Percentiles rank a stretch among this genome's conserved stretches.
Conservation (phyloP, 2,113 vertebrate species). For the Tragulus kanchil region DNA sequence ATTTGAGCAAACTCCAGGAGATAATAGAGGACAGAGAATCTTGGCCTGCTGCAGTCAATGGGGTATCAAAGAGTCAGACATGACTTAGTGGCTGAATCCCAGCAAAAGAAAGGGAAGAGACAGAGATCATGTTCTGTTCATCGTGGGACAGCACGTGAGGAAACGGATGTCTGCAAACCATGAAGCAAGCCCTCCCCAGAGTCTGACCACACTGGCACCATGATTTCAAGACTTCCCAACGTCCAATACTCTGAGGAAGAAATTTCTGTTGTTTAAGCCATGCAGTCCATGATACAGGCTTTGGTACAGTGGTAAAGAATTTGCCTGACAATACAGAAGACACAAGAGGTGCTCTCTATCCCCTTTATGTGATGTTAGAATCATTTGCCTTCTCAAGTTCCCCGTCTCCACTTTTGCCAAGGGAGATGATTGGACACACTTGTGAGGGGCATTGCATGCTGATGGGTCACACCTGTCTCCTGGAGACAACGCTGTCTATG, state of each 20-base stretch:
- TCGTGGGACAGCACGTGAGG: fast-evolving
- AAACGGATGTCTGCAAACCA: not conserved
- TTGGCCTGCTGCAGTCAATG: not conserved
- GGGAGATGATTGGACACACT: no score
- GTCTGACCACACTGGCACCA: not conserved
- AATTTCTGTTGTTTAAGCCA: not conserved
- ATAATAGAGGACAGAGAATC: not conserved
- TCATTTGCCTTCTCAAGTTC: not conserved
- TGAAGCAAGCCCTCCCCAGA: not conserved
- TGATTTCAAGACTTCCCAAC: not conserved
- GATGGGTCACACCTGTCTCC: not conserved
- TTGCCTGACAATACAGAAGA: not conserved
- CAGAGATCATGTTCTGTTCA: not conserved
- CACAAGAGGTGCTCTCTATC: not conserved
- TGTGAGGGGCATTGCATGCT: fast-evolving
- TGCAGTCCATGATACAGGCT: not conserved
- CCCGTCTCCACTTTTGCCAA: not conserved
- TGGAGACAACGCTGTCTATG: not conserved
- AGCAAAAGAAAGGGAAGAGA: not conserved
- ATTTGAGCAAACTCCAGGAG: not conserved
- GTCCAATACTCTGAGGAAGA: not conserved
- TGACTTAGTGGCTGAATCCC: fast-evolving
- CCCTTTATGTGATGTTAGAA: not conserved
- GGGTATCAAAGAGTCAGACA: not conserved
- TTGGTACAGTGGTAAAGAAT: not conserved